Conservation (phyloP, 2,113 vertebrate genomes). For the Octodon degus region DNA sequence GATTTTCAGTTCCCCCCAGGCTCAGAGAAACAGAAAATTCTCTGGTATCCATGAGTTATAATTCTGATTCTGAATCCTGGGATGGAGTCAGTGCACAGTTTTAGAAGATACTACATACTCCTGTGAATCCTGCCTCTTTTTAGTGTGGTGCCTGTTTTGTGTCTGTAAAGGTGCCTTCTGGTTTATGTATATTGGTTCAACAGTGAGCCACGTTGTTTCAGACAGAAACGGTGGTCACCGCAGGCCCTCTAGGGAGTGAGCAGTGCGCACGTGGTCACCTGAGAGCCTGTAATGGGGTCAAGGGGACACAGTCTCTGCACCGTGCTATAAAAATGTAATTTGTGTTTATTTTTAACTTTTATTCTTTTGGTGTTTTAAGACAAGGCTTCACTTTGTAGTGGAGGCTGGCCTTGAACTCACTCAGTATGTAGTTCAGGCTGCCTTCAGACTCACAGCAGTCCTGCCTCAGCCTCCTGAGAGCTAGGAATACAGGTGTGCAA, state of each 20-base stretch:
- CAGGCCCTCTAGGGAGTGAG: neutral
- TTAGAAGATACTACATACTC: neutral
- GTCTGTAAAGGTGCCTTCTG: neutral
- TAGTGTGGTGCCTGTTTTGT: neutral
- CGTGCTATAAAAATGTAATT: neutral
- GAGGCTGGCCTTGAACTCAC: neutral
- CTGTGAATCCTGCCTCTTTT: neutral
- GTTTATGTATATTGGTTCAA: neutral
- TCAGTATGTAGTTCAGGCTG: neutral
- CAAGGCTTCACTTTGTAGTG: neutral
- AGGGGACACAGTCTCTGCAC: neutral
- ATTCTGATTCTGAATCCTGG: neutral
- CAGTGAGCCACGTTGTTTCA: neutral
- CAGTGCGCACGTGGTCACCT: neutral
- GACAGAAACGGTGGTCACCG: neutral
- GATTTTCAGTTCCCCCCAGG: neutral
- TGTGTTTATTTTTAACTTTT: neutral
- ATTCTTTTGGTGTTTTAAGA: neutral
- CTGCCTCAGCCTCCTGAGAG: neutral
- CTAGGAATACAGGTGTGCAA: neutral
- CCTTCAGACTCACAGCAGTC: neutral
- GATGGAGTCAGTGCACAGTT: neutral
- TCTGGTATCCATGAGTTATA: neutral
- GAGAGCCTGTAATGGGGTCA: constrained; percentile 6
- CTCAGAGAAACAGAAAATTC: constrained; percentile 23